phyloP scores from a whole-genome alignment of 2,797 vertebrate genomes.

The Steatocranus sp. region DNA sequence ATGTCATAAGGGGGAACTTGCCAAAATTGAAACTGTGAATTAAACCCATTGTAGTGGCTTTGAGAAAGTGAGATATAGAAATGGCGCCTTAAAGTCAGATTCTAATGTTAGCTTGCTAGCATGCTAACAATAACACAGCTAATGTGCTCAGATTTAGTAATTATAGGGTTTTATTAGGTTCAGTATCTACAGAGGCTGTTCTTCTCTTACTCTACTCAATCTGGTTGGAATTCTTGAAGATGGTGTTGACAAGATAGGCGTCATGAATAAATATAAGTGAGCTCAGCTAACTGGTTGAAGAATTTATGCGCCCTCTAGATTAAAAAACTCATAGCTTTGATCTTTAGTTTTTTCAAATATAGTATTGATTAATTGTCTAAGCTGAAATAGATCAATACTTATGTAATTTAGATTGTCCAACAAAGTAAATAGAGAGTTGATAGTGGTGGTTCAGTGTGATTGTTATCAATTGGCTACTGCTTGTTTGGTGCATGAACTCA shows the following conservation, averaged over 20 bases:
- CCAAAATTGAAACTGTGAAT: not conserved
- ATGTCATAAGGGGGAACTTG: not conserved
- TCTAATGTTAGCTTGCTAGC: not conserved
- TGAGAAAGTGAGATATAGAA: not conserved
- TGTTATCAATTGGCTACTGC: not conserved
- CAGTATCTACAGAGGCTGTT: not conserved
- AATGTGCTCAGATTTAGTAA: not conserved
- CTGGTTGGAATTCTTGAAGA: not conserved
- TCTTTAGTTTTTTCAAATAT: not conserved
- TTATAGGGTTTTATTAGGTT: not conserved
- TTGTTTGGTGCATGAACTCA: not conserved
- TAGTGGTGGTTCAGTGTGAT: not conserved
- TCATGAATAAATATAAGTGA: not conserved
- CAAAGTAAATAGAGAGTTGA: not conserved
- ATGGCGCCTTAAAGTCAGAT: fast-evolving
- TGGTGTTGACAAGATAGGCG: not conserved
- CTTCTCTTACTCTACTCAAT: not conserved
- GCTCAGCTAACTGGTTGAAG: not conserved
- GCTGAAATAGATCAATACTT: not conserved
- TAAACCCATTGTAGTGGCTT: not conserved
- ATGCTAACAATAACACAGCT: not conserved
- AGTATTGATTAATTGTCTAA: not conserved
- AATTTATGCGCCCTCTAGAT: not conserved
- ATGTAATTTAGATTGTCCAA: not conserved
- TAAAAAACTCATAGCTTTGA: not conserved